Percentiles rank a stretch among this genome's conserved stretches.
Conservation (phyloP, 2,113 vertebrate species). For the Sakesphorus luctuosus region DNA sequence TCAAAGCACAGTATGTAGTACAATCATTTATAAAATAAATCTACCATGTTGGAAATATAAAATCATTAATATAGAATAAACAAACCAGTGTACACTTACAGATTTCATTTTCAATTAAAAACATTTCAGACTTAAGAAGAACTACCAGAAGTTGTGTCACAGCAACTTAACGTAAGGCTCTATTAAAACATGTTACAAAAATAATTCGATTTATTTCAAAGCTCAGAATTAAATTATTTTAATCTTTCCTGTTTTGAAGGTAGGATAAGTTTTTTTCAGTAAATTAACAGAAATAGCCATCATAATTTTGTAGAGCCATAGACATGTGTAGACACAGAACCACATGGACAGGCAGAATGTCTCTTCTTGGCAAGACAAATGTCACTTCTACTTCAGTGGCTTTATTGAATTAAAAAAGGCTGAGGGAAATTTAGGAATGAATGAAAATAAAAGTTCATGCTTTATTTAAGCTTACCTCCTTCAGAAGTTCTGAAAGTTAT, state of each 20-base stretch:
- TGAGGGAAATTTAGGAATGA: background rate
- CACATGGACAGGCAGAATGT: background rate
- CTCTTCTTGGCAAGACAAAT: background rate
- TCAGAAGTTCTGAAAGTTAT: conserved; percentile 85
- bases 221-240: background rate
- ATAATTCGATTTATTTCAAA: background rate
- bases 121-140: background rate
- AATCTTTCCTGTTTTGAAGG: background rate
- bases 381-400: background rate
- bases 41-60: background rate
- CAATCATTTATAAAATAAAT: background rate
- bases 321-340: accelerated
- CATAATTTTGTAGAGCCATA: background rate
- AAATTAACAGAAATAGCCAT: background rate
- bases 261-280: background rate
- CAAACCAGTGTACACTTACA: background rate
- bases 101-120: background rate
- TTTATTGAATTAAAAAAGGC: background rate
- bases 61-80: background rate
- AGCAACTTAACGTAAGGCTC: background rate
- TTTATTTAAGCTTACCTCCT: conserved; percentile 79
- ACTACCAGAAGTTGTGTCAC: background rate
- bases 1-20: background rate
- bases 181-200: no score
- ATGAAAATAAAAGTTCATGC: background rate